Percentiles rank a stretch among this genome's conserved stretches.
These are phyloP conservation scores for Sebastes vulpes DNA, from an alignment of 2,797 vertebrate species.

Conservation along the genomic window DNA sequence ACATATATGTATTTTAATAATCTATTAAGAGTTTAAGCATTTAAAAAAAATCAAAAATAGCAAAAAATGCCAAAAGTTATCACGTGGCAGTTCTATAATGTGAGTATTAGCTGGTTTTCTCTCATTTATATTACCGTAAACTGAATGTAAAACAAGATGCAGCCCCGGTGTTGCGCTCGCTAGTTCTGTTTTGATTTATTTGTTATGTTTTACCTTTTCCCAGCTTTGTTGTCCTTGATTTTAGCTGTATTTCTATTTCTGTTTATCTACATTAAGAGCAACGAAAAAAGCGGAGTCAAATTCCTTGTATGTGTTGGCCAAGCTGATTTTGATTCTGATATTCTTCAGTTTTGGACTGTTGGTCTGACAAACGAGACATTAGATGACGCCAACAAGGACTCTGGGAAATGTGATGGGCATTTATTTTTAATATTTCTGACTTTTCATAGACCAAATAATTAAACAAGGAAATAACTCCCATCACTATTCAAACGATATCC, in stretches of 20 bases:
- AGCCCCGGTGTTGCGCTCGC: not conserved
- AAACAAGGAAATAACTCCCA: not conserved
- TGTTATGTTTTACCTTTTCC: not conserved
- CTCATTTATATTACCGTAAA: not conserved
- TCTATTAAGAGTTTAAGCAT: no score
- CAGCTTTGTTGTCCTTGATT: not conserved
- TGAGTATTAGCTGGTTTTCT: not conserved
- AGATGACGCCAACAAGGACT: not conserved
- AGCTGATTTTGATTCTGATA: not conserved
- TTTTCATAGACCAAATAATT: not conserved
- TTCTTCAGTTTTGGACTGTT: not conserved
- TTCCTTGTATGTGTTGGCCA: no score
- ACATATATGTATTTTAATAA: no score
- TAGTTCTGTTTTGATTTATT: not conserved
- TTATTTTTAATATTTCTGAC: not conserved
- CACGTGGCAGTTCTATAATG: not conserved
- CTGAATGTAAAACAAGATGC: not conserved
- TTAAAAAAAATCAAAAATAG: no score
- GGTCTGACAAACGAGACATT: not conserved
- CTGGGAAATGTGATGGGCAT: no score
- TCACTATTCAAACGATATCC: not conserved
- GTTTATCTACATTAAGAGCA: not conserved
- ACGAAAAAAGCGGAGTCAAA: not conserved
- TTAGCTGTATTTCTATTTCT: not conserved
- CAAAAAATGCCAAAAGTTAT: no score